Evolutionary conservation across 2,888 invertebrate genomes (phyloP), one percentile per base, ranked within the genome.

Genomic region (Galeruca laticollis): DNA sequence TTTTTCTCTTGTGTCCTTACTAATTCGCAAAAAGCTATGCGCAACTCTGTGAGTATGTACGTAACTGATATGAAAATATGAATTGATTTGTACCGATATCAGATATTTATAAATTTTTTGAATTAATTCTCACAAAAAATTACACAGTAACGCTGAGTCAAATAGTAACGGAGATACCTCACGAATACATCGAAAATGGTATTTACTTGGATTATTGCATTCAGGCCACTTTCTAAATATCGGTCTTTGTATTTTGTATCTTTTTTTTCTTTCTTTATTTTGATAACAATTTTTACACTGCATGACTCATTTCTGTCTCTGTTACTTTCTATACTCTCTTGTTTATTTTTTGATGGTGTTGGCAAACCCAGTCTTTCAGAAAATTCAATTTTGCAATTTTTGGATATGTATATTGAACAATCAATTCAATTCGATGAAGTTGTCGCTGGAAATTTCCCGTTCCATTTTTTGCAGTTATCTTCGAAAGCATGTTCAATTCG

Each of bases 241-340:
- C n/a, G n/a, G 13, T 63, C 63, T 63, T 49, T 63, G n/a, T 51
- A 63, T 52, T 10, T 63, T 2, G 52, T 63, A 31, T n/a, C 21
- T 35, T 35, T 63, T 4, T 63, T 63, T 2, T 43, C 13, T 52
- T 63, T 63, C 18, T 63, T 52, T 31, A 62, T 49, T 49, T 26
- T 62, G 33, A 47, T 11, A 9, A 63, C 37, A n/a, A 52, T 35
- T 52, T 52, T 63, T 20, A 54, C 63, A 51, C 31, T 35, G 15
- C 64, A 64, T 10, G 56, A 18, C 18, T 56, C 31, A 31, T 66
- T 60, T 37, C 43, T 40, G 8, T 47, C 26, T 60, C 47, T 60
- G 3, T n/a, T 20, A 21, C 21, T 49, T 15, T 8, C 10, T 15
- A 15, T 49, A 2, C 2, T 49, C 2, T 15, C 15, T 2, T 49